Base-by-base conservation (phyloP, 1,140 invertebrate species). In the Diorhabda elongata region DNA sequence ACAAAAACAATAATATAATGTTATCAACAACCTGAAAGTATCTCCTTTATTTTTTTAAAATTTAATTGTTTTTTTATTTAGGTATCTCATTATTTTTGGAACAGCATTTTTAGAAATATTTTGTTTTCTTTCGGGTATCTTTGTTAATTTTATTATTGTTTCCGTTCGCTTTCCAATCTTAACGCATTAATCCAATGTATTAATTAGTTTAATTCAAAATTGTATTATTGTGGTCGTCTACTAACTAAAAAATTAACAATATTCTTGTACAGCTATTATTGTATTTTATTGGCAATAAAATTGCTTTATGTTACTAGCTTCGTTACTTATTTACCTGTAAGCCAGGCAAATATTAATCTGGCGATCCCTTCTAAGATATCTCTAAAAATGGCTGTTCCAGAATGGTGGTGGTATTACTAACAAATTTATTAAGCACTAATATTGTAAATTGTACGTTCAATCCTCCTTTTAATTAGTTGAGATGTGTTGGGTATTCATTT, bases 361-460 rank as follows among this genome's bases (percentile, higher is more conserved):
- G 4, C n/a, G 26, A 8, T 52, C 4, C 47, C 47, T 52, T 61
- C 58, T 60, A 45, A 44, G 58, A 41, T 75, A 70, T 75, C 71
- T 80, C 79, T 80, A 79, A 78, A 80, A 80, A 80, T 78, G 77
- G 79, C 78, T 80, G 79, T 80, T 80, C 78, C 78, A 77, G 71
- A 75, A 75, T 75, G 75, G 74, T 77, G 76, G 76, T 74, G 73
- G 73, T 70, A 59, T 52, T 52, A 52, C 47, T 52, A 52, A 52
- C 47, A 8, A 52, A 2, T 8, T 52, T 26, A 26, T 56, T 52
- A 52, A 8, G 47, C n/a, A 52, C 47, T 52, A 52, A 52, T 52
- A 2, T 58, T n/a, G 9, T 58, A 58, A 58, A n/a, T 26, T 26
- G 26, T 26, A 26, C 26, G 26, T 26, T 26, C 26, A 26, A 26